These are phyloP conservation scores for Prorops nasuta DNA, from an alignment of 1,140 invertebrate species.

Conservation along the genomic window DNA sequence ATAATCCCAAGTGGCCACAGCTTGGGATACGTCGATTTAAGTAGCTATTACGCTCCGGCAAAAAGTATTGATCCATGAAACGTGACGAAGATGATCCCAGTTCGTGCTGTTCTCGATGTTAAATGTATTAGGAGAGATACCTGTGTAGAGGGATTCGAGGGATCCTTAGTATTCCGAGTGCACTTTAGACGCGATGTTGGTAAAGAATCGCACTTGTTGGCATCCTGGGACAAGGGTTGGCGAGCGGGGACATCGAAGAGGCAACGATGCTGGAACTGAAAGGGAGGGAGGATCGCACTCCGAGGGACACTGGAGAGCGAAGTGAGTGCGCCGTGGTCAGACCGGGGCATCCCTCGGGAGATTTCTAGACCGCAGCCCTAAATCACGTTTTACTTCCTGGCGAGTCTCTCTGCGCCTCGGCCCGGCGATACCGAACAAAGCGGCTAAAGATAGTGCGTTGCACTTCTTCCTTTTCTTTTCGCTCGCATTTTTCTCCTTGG, in stretches of 20 bases:
- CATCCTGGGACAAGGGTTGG: slow-evolving; percentile 40
- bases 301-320: slow-evolving; percentile 46
- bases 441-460: slow-evolving; percentile 17
- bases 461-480: slow-evolving; percentile 18
- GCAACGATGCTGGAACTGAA: slow-evolving; percentile 1
- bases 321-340: slow-evolving; percentile 48
- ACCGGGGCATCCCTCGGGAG: slow-evolving; percentile 45
- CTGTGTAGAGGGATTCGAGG: too few species aligned
- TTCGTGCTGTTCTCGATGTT: too few species aligned
- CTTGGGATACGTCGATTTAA: too few species aligned
- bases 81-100: too few species aligned
- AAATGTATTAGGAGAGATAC: too few species aligned
- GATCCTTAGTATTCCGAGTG: slow-evolving; percentile 45
- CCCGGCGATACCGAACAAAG: slow-evolving; percentile 32
- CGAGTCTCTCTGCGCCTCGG: slow-evolving; percentile 40
- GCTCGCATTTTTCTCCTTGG: slow-evolving; percentile 27
- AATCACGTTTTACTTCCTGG: slow-evolving; percentile 53
- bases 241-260: slow-evolving; percentile 37
- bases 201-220: slow-evolving; percentile 54
- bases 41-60: too few species aligned
- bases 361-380: slow-evolving; percentile 53
- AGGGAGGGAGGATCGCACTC: slow-evolving; percentile 39
- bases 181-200: slow-evolving; percentile 46
- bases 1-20: too few species aligned
- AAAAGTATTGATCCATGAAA: too few species aligned